These are phyloP conservation scores for Leptinotarsa texana DNA, from an alignment of 1,140 invertebrate genomes.

Conservation along the genomic window DNA sequence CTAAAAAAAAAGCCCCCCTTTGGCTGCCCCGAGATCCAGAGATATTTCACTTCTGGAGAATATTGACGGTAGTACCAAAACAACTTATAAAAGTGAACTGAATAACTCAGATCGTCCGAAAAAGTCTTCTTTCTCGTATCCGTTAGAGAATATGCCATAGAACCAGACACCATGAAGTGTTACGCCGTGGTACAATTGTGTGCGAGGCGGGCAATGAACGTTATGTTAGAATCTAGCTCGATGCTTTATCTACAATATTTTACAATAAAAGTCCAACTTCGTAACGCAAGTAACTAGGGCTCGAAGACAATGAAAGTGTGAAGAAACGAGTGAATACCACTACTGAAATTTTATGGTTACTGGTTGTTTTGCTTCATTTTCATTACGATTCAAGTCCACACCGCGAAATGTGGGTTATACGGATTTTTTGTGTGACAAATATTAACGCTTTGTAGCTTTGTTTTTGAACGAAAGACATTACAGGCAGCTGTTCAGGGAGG, in stretches of 20 bases:
- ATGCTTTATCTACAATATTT: constrained; percentile 17
- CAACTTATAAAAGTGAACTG: no score
- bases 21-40: no score
- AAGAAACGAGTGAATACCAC: constrained; percentile 19
- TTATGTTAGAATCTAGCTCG: constrained; percentile 19
- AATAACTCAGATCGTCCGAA: no score
- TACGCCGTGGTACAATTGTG: constrained; percentile 33
- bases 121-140: no score
- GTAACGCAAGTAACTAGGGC: constrained; percentile 12
- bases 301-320: constrained; percentile 33
- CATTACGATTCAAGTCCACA: constrained; percentile 1
- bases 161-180: constrained; percentile 36
- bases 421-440: constrained; percentile 1
- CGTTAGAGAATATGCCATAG: not conserved
- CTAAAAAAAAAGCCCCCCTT: no score
- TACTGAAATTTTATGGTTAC: constrained; percentile 5
- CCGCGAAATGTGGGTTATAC: constrained; percentile 4
- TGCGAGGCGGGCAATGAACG: constrained; percentile 8
- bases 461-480: no score
- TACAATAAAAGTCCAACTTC: constrained; percentile 22
- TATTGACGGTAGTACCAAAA: no score
- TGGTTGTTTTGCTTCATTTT: constrained; percentile 1
- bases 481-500: no score
- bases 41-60: no score
- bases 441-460: not conserved